Evolutionary conservation across 2,113 vertebrate genomes (phyloP), one percentile per base, ranked within the genome.

Genomic region (Hemiscyllium ocellatum): DNA sequence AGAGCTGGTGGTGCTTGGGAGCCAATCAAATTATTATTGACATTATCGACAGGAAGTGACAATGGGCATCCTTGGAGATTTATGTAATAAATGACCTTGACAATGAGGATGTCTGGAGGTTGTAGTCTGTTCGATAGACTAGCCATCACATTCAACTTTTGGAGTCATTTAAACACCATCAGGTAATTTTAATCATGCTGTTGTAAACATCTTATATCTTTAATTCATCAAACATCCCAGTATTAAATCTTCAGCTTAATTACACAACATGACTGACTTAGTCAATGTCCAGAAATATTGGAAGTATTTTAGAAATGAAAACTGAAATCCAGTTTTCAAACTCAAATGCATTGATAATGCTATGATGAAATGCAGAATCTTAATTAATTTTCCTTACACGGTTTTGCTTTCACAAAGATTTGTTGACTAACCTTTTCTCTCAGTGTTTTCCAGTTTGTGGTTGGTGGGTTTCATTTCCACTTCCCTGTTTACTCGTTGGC

Each of bases 391-490:
- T 61, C 61, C 33, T 65, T 91, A 5, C 66, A 33, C n/a, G 66
- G 65, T 37, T 66, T 65, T 66, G 20, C 65, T 66, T 91, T 91
- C 19, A 56, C 37, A 37, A 33, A 13, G n/a, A 33, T 91, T 91
- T 66, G 89, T 4, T 83, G 78, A 83, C 17, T 42, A 19, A 20
- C n/a, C 17, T 83, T 42, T 83, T 83, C 61, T 66, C 66, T 91
- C 20, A 56, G 66, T 91, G 33, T 91, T 91, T 66, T 91, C 61
- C 15, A 22, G 33, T 4, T 91, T 91, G 33, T 66, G 61, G 61
- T 91, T 66, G 89, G 61, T 91, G 89, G 61, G 20, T 91, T 91
- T 91, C 89, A 91, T 91, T 91, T 91, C 61, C 61, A 91, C 61
- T 91, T 93, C 66, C 66, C 61, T 93, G 65, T 93, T 93, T 93